Base-by-base conservation (phyloP, 2,113 vertebrate species). In the Nerophis ophidion region DNA sequence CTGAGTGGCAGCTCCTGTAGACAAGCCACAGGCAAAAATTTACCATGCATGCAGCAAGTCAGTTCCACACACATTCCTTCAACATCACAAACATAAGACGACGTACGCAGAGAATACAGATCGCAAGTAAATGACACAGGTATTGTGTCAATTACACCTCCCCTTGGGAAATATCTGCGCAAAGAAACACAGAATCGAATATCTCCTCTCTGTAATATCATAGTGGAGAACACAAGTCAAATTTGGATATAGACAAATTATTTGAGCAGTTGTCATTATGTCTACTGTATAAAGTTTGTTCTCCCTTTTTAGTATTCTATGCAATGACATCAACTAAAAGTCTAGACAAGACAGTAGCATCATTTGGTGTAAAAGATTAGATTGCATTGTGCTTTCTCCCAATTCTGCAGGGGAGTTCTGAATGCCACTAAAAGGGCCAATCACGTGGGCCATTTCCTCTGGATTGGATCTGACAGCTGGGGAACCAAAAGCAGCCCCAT, bases 381-480 rank as follows among this genome's bases (percentile, higher is more conserved):
- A 50, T 26, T 50, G 26, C 75, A 35, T 15, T 59, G 19, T 68
- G 17, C 69, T 57, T 15, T 59, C 61, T 61, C 48, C 59, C 72
- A 65, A 71, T 74, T 73, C 69, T 83, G 15, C 90, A 98, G 95
- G 79, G 94, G 94, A 58, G 85, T 97, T 77, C 93, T 98, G 54
- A 93, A 93, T 15, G 94, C 95, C 2, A 93, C 93, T 56, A 97
- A 95, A 86, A 90, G 94, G 81, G 93, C 93, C 2, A 93, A 94
- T 71, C 90, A 93, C 79, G 90, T 93, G 17, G 95, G 93, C 0
- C 94, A 96, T 71, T 98, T 98, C 85, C 89, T 95, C 0, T 98
- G 95, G 95, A 93, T 98, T 67, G 95, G 93, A 71, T 98, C 95
- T 0, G 95, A 98, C 90, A 97, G 92, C 16, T 98, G 95, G 95